Evolutionary conservation across 2,113 vertebrate species (phyloP).

Genomic region (Malaclemys terrapin): DNA sequence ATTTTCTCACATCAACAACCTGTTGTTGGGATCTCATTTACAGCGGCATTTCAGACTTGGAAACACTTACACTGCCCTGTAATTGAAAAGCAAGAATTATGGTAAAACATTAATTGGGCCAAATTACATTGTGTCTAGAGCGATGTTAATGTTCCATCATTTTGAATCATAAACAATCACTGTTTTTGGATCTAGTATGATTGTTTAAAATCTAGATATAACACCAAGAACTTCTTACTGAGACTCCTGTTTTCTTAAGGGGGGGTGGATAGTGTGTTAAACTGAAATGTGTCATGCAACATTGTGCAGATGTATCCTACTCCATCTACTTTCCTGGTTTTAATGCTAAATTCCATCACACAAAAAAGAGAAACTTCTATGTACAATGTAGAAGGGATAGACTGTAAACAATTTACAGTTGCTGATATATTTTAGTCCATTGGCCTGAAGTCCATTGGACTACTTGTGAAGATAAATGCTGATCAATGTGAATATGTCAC

Average conservation of each 20-base stretch:
- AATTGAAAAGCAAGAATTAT: neutral
- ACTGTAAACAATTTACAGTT: neutral
- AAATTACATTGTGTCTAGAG: neutral
- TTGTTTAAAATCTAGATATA: neutral
- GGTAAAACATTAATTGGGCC: neutral
- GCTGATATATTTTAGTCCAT: neutral
- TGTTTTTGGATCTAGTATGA: neutral
- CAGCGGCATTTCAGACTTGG: neutral
- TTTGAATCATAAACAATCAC: neutral
- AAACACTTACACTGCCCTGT: accelerated
- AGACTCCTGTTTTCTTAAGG: too few species aligned
- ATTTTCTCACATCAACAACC: neutral
- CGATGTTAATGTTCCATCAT: neutral
- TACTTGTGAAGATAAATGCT: neutral
- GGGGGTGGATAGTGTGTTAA: neutral
- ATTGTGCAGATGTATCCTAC: neutral
- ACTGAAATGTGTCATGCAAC: neutral
- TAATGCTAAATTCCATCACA: neutral
- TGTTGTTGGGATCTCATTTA: slow-evolving; percentile 9
- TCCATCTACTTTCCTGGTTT: neutral
- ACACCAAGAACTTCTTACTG: neutral
- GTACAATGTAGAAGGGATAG: neutral
- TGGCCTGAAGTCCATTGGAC: neutral
- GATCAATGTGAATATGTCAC: accelerated
- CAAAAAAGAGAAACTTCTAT: neutral